Evolutionary conservation across 2,113 vertebrate species (phyloP).

Genomic region (Dryoscopus gambensis): DNA sequence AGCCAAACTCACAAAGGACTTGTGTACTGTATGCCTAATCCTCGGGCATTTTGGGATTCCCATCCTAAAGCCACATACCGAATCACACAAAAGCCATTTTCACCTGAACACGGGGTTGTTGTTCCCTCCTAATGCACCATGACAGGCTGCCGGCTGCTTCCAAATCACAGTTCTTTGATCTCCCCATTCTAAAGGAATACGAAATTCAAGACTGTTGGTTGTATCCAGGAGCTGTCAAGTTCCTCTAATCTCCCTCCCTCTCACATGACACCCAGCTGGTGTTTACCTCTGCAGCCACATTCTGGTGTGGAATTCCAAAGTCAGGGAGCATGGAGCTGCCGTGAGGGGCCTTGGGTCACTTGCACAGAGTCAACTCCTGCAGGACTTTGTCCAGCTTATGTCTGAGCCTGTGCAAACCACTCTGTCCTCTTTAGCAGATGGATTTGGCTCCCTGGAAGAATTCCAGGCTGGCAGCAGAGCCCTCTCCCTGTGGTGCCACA

Average conservation of each 20-base stretch:
- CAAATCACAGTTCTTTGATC: slow-evolving; percentile 8
- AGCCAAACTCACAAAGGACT: neutral
- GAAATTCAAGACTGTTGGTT: neutral
- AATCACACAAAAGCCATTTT: neutral
- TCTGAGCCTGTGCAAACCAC: neutral
- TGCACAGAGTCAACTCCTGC: neutral
- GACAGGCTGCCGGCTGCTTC: neutral
- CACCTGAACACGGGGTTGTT: slow-evolving; percentile 1
- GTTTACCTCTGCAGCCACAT: neutral
- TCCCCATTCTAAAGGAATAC: neutral
- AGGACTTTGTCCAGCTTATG: neutral
- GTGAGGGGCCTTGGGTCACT: neutral
- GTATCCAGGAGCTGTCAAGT: neutral
- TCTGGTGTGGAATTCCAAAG: neutral
- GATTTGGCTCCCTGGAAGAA: neutral
- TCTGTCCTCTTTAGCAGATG: neutral
- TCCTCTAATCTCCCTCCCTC: neutral
- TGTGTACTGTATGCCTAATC: neutral
- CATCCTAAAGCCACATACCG: neutral
- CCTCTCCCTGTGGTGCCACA: neutral
- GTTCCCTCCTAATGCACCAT: neutral
- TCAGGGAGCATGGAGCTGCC: rapidly evolving
- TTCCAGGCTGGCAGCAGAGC: neutral
- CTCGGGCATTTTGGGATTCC: neutral
- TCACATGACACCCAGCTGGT: slow-evolving; percentile 19